Conservation (phyloP, 1,140 invertebrate species). For the Laupala kohalensis region DNA sequence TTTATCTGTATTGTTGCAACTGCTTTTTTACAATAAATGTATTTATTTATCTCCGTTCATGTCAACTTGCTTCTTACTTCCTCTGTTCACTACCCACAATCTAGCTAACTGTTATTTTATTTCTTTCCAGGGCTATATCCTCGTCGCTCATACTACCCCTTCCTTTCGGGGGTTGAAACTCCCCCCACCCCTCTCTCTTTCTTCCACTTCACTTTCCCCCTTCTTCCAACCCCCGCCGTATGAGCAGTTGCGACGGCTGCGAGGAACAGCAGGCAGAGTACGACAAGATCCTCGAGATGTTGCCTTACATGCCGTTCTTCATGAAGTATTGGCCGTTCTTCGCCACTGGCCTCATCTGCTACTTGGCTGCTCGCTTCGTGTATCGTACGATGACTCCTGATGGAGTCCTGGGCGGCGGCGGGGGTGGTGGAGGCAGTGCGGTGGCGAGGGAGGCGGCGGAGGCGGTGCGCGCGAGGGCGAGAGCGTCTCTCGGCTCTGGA, state of each 20-base stretch:
- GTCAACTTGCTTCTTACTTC: too few species aligned
- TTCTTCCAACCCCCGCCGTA: too few species aligned
- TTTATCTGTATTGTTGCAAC: too few species aligned
- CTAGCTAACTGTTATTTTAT: too few species aligned
- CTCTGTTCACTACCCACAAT: too few species aligned
- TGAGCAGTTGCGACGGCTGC: background rate
- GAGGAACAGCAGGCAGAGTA: background rate
- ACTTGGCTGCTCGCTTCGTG: slow-evolving; percentile 17
- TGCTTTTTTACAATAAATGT: too few species aligned
- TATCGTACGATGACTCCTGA: slow-evolving; percentile 13
- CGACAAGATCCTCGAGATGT: background rate
- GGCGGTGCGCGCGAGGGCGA: slow-evolving; percentile 46
- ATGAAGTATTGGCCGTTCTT: slow-evolving; percentile 26
- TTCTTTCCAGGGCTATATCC: too few species aligned
- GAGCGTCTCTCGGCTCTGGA: slow-evolving; percentile 47
- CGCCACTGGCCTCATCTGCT: slow-evolving; percentile 17
- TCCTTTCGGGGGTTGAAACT: too few species aligned
- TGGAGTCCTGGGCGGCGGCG: background rate
- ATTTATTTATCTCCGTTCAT: too few species aligned
- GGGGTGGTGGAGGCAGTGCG: background rate
- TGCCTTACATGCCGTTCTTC: slow-evolving; percentile 22
- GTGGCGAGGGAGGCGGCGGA: slow-evolving; percentile 35
- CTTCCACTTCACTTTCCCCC: too few species aligned
- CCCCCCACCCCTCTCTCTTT: too few species aligned
- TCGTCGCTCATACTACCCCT: too few species aligned